Evolutionary conservation across 1,140 invertebrate genomes (phyloP), one percentile per base, ranked within the genome.

Genomic region (Polyergus mexicanus): DNA sequence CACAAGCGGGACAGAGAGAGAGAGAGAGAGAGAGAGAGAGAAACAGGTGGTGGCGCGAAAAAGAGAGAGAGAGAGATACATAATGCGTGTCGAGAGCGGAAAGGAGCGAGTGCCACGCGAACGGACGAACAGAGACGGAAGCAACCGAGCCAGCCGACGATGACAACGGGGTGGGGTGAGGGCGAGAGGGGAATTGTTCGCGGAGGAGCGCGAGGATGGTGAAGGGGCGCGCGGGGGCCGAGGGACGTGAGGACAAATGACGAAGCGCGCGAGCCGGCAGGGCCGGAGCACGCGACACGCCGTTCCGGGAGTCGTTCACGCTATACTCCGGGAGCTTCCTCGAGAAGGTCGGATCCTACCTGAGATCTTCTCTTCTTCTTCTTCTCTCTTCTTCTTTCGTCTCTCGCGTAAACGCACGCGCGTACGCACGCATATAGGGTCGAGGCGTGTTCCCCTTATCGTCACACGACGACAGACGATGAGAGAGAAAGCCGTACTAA

Each of bases 261-360:
- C 77, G 87, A 89, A 66, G 80, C 88, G 89, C 85, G 88, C 89
- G 89, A 90, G 88, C 88, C 89, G 68, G 77, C 89, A 90, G 89
- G 89, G 86, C 88, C 89, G 89, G 88, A 85, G 75, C 88, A 90
- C 78, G 88, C 88, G 89, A 87, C 88, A 77, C 63, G 63, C 80
- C 80, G 88, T 87, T 80, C 56, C 58, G 47, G 60, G 69, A 84
- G 68, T 60, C 58, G 58, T 28, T 75, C 38, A n/a, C 41, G 66
- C 19, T 72, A 22, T 72, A 22, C 56, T 80, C n/a, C 51, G 35
- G 54, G 1, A 32, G 22, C 22, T 35, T n/a, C 13, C 51, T 60
- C 54, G 10, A 41, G 54, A 28, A 16, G 41, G 16, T 3, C 11
- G 3, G 32, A 32, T 32, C 54, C 25, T 28, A 0, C 25, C 1